Evolutionary conservation across 2,113 vertebrate genomes (phyloP).

Genomic region (Riparia riparia): DNA sequence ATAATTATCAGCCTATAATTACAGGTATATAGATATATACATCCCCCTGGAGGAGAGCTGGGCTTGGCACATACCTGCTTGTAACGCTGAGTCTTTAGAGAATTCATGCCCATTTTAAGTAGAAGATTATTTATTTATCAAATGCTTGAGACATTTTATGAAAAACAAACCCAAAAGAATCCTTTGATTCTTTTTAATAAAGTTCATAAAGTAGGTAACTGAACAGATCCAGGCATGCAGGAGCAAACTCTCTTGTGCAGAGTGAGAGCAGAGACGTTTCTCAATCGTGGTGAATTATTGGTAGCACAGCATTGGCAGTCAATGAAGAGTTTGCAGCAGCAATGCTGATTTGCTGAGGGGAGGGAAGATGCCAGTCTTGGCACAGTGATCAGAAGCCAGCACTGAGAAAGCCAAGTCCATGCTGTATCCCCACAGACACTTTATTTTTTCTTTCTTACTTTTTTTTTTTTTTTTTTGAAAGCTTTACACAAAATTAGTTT

Average conservation of each 20-base stretch:
- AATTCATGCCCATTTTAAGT: slow-evolving; percentile 51
- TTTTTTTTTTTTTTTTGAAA: neutral
- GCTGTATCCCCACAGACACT: neutral
- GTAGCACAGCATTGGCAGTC: slow-evolving; percentile 47
- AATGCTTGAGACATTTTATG: slow-evolving; percentile 63
- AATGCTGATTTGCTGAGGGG: slow-evolving; percentile 22
- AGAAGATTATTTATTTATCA: slow-evolving; percentile 69
- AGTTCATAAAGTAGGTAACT: slow-evolving; percentile 29
- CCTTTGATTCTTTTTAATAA: slow-evolving; percentile 58
- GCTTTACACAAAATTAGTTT: slow-evolving; percentile 47
- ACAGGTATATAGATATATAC: slow-evolving; percentile 75
- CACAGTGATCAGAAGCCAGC: slow-evolving; percentile 11
- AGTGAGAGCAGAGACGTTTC: slow-evolving; percentile 9
- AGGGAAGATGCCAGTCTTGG: slow-evolving; percentile 33
- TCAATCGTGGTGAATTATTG: slow-evolving; percentile 43
- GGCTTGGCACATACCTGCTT: slow-evolving; percentile 67
- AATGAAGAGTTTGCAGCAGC: slow-evolving; percentile 36
- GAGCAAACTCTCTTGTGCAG: slow-evolving; percentile 16
- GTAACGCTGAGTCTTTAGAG: slow-evolving; percentile 62
- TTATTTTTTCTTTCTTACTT: neutral
- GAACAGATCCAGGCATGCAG: slow-evolving; percentile 65
- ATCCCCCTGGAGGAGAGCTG: slow-evolving; percentile 79
- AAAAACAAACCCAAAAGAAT: slow-evolving; percentile 70
- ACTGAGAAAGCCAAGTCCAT: neutral
- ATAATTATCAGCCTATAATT: slow-evolving; percentile 85